Evolutionary conservation across 53 echinoderm and acorn worm species (phyloP).

Genomic region (Stichopus horrens): DNA sequence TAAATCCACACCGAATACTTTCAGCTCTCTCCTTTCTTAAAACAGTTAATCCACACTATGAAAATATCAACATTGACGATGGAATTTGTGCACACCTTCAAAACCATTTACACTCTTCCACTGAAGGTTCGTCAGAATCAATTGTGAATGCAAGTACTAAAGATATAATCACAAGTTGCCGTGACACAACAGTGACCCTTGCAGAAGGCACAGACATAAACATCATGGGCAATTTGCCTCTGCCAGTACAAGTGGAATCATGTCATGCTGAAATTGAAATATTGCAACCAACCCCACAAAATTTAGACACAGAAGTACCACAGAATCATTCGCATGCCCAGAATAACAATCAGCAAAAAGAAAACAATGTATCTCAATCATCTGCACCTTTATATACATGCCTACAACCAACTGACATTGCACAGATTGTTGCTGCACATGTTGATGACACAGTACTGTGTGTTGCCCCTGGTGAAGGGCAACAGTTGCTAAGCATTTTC

Average conservation of each 20-base stretch:
- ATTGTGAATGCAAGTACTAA: neutral
- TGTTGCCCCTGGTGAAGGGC: conserved; percentile 75
- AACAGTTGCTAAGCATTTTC: conserved; percentile 61
- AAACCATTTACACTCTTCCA: neutral
- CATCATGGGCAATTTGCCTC: too few species aligned
- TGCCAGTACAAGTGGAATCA: too few species aligned
- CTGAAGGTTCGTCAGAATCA: neutral
- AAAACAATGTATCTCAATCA: neutral
- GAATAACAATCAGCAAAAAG: neutral
- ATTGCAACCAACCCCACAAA: neutral
- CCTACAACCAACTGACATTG: conserved; percentile 59
- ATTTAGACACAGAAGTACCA: neutral
- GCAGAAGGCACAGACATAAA: too few species aligned
- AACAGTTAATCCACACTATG: conserved; percentile 7
- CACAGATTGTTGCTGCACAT: conserved; percentile 52
- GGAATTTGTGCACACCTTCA: too few species aligned
- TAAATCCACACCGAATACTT: neutral
- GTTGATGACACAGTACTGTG: conserved; percentile 57
- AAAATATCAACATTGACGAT: neutral
- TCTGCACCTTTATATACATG: conserved; percentile 32
- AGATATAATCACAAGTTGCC: neutral
- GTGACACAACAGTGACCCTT: neutral
- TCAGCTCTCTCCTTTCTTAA: neutral
- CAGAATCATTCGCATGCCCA: neutral
- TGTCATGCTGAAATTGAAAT: too few species aligned